phyloP scores from a whole-genome alignment of 2,797 vertebrate species.

The Botia kubotai region DNA sequence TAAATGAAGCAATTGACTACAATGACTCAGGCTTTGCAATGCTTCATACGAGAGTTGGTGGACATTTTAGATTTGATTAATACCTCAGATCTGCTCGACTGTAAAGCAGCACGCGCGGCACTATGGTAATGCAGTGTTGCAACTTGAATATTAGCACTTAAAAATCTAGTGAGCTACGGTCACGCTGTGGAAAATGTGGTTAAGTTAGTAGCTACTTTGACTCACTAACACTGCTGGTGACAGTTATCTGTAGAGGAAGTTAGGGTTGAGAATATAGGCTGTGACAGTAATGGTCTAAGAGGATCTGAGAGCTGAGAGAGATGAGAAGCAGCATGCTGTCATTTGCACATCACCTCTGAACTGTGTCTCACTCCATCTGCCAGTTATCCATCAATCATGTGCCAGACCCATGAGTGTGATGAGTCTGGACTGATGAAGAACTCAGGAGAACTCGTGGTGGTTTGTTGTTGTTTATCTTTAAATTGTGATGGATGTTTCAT shows the following conservation, averaged over 20 bases:
- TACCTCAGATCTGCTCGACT: too few relatives aligned
- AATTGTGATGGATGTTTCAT: not conserved
- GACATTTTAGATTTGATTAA: too few relatives aligned
- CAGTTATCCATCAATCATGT: slow-evolving; percentile 41
- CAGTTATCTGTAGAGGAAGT: not conserved
- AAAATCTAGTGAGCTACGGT: too few relatives aligned
- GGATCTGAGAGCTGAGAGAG: slow-evolving; percentile 24
- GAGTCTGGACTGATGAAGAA: slow-evolving; percentile 34
- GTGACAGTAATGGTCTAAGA: slow-evolving; percentile 42
- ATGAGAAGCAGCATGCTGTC: slow-evolving; percentile 10
- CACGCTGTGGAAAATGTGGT: too few relatives aligned
- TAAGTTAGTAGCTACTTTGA: too few relatives aligned
- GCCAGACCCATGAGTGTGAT: slow-evolving; percentile 39
- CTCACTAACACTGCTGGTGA: not conserved
- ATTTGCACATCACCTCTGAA: slow-evolving; percentile 47
- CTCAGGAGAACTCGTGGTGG: not conserved
- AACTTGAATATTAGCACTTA: too few relatives aligned
- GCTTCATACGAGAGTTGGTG: too few relatives aligned
- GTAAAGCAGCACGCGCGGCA: too few relatives aligned
- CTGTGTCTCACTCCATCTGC: slow-evolving; percentile 40
- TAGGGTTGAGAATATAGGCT: slow-evolving; percentile 5
- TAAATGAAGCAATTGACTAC: too few relatives aligned
- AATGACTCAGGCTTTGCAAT: too few relatives aligned
- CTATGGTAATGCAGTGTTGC: too few relatives aligned
- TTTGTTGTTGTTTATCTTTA: slow-evolving; percentile 1